Base-by-base conservation (phyloP, 2,797 vertebrate species). In the Huso huso region DNA sequence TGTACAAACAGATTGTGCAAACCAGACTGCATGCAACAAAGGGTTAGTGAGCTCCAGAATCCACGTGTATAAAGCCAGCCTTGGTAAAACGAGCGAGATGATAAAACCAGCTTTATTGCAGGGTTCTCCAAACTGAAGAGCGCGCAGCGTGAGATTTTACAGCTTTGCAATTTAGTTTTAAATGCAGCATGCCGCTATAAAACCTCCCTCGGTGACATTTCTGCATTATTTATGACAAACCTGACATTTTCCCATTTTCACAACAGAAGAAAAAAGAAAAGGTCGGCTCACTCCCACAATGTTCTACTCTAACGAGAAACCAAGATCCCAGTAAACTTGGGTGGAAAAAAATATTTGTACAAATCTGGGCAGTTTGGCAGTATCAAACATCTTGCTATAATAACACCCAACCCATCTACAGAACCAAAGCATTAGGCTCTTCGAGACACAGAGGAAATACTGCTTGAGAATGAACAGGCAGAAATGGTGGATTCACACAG, bases 201-300 rank as follows among this genome's bases (percentile, higher is more conserved):
- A 68, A 68, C 68, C 63, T 75, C 69, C 75, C 75, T 62, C 0
- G 13, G 66, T 83, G 85, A 77, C 83, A 85, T 85, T 84, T 88
- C 74, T 88, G 79, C 77, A 87, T 89, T 83, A 92, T 89, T 91
- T 75, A 91, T 87, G 79, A 80, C 71, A 80, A 66, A 55, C 3
- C 61, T 86, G 87, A 85, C 86, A 90, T 91, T 92, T 86, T 77
- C 70, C 74, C 73, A 18, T 18, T 18, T 77, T 78, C 74, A 72
- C 68, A 74, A 70, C 68, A 70, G 66, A 75, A 77, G 82, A 78
- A 78, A 70, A 73, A 79, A 70, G 72, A 69, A 70, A 53, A 0
- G 73, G 73, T 71, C 79, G 76, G 66, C 55, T 61, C 60, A 69
- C 50, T 65, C 23, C 64, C 73, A 76, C 1, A 65, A 61, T 73